Evolutionary conservation across 1,140 invertebrate genomes (phyloP).

Genomic region (Physella acuta): DNA sequence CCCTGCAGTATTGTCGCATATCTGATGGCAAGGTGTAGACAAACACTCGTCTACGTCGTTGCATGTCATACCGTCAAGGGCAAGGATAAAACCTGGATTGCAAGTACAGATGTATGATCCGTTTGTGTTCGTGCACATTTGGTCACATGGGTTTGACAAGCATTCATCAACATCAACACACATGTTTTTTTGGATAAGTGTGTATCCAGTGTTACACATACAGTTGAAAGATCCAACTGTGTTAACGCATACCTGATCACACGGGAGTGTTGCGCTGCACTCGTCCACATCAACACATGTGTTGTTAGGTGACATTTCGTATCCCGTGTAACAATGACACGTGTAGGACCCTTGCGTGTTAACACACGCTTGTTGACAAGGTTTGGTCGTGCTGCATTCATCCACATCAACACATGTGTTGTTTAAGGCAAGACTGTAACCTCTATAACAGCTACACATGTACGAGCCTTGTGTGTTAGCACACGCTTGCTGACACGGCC

Average conservation of each 20-base stretch:
- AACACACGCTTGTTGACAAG: not conserved
- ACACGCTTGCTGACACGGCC: conserved; percentile 24
- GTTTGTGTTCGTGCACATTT: not conserved
- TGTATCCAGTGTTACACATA: conserved; percentile 28
- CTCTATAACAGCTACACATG: conserved; percentile 27
- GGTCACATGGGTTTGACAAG: not conserved
- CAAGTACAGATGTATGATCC: not conserved
- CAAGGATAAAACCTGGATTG: not conserved
- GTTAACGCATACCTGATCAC: conserved; percentile 32
- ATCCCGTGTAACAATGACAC: not conserved
- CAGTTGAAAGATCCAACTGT: conserved; percentile 30
- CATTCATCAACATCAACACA: conserved; percentile 25
- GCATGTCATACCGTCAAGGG: not conserved
- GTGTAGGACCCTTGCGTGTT: not conserved
- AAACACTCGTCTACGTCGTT: conserved; percentile 34
- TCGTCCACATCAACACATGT: conserved; percentile 24
- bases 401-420: conserved; percentile 14
- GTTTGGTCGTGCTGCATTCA: not conserved
- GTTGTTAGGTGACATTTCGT: not conserved
- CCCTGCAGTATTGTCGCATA: no score
- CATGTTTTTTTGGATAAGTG: not conserved
- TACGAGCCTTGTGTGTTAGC: conserved; percentile 32
- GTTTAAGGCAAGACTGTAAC: conserved; percentile 20
- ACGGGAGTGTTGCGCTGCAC: not conserved
- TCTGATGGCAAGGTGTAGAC: no score